phyloP scores from a whole-genome alignment of 2,888 invertebrate genomes.

The Trilocha varians region DNA sequence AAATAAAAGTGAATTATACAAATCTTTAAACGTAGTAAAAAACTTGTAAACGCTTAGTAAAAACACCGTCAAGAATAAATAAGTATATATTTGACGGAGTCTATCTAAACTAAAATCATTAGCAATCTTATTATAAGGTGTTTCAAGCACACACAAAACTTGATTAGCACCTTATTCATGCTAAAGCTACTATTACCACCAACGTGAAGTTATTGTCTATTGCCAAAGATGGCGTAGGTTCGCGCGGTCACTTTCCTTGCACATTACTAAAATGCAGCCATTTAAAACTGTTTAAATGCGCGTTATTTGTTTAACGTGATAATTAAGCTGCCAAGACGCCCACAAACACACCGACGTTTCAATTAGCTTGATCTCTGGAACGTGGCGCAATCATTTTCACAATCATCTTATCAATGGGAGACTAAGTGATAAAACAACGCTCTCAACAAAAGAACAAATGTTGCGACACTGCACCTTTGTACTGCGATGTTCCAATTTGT shows the following conservation, averaged over 20 bases:
- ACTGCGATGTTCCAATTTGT: slow-evolving; percentile 19
- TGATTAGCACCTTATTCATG: too few species aligned
- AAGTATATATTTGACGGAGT: too few species aligned
- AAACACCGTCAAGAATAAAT: too few species aligned
- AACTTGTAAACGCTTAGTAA: too few species aligned
- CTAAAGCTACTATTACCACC: too few species aligned
- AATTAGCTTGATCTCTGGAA: slow-evolving; percentile 40
- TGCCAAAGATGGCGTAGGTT: slow-evolving; percentile 28
- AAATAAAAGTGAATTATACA: too few species aligned
- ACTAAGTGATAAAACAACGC: slow-evolving; percentile 21
- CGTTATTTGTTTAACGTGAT: slow-evolving; percentile 40
- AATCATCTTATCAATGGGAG: slow-evolving; percentile 29
- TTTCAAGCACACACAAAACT: too few species aligned
- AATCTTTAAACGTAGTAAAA: too few species aligned
- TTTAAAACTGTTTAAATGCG: slow-evolving; percentile 12
- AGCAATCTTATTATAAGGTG: too few species aligned
- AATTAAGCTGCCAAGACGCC: slow-evolving; percentile 47
- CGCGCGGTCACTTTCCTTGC: slow-evolving; percentile 39
- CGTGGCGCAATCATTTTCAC: slow-evolving; percentile 31
- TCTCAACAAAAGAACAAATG: slow-evolving; percentile 29
- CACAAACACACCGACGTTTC: slow-evolving; percentile 41
- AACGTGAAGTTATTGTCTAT: too few species aligned
- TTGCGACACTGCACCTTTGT: slow-evolving; percentile 21
- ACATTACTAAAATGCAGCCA: slow-evolving; percentile 20
- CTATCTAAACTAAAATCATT: too few species aligned